phyloP scores from a whole-genome alignment of 2,113 vertebrate genomes.

The Cynoglossus semilaevis region DNA sequence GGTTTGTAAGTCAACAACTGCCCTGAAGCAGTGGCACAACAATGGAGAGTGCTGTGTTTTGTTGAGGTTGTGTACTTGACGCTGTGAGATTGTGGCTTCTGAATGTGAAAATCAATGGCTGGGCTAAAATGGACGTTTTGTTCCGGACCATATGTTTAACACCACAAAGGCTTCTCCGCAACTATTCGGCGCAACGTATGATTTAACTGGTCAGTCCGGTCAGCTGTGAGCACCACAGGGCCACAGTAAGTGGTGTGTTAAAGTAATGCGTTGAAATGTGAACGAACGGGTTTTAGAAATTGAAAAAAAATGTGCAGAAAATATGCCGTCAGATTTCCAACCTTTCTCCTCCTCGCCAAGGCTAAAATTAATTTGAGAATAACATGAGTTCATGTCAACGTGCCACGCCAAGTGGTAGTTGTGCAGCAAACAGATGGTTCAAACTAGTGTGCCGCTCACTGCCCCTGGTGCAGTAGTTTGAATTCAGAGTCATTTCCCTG shows the following conservation, averaged over 20 bases:
- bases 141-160: slow-evolving; percentile 27
- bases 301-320: neutral
- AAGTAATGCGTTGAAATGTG: neutral
- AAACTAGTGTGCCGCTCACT: slow-evolving; percentile 6
- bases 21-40: slow-evolving; percentile 29
- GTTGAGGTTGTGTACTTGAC: slow-evolving; percentile 9
- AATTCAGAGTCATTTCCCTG: slow-evolving; percentile 26
- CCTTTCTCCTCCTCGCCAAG: neutral
- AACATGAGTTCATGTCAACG: neutral
- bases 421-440: slow-evolving; percentile 34
- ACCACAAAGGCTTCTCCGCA: slow-evolving; percentile 15
- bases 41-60: slow-evolving; percentile 38
- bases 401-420: neutral
- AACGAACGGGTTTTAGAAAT: neutral
- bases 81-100: slow-evolving; percentile 31
- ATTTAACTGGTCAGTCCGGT: slow-evolving; percentile 22
- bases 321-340: neutral
- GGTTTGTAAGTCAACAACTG: slow-evolving; percentile 18
- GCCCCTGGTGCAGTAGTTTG: slow-evolving; percentile 19
- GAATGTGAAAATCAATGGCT: slow-evolving; percentile 28
- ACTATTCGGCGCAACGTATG: slow-evolving; percentile 5
- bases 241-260: neutral
- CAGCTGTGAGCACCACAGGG: slow-evolving; percentile 2
- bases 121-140: slow-evolving; percentile 12
- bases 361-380: too few species aligned